A percentile compares a stretch with the other conserved stretches of the same genome.
These are phyloP conservation scores for Poeciliopsis turneri DNA, from an alignment of 2,797 vertebrate genomes.

Conservation along the genomic window DNA sequence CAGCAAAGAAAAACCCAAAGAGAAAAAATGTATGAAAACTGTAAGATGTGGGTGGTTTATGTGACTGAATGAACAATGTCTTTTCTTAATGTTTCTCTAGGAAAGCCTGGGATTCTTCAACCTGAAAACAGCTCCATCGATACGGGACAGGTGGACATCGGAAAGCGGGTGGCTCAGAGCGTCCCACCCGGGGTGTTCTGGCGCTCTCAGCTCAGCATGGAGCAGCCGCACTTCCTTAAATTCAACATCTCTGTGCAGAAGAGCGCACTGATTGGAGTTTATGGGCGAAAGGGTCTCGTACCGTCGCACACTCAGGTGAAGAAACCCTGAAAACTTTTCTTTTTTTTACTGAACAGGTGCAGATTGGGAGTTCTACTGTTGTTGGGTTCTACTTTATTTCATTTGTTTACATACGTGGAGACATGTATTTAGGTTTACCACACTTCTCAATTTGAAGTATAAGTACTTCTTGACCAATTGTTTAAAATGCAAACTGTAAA, in stretches of 20 bases:
- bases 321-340: neutral
- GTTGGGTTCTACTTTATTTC: neutral
- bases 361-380: neutral
- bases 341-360: neutral
- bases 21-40: conserved; percentile 20
- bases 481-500: neutral
- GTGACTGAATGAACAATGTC: conserved; percentile 3
- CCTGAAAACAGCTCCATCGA: conserved; percentile 96
- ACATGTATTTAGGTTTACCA: neutral
- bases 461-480: neutral
- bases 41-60: conserved; percentile 4
- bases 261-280: conserved; percentile 96
- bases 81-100: conserved; percentile 63
- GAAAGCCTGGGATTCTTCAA: conserved; percentile 84
- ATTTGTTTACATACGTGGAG: neutral
- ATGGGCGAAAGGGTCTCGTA: conserved; percentile 94
- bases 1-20: neutral
- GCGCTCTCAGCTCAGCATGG: conserved; percentile 92
- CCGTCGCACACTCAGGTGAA: conserved; percentile 97
- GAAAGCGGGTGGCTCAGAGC: conserved; percentile 87
- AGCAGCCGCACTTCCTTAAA: conserved; percentile 94
- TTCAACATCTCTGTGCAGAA: conserved; percentile 99
- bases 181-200: conserved; percentile 95
- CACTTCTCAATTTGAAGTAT: neutral
- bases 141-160: conserved; percentile 93